Conservation (phyloP, 2,797 vertebrate species). For the Darevskia mixta region DNA sequence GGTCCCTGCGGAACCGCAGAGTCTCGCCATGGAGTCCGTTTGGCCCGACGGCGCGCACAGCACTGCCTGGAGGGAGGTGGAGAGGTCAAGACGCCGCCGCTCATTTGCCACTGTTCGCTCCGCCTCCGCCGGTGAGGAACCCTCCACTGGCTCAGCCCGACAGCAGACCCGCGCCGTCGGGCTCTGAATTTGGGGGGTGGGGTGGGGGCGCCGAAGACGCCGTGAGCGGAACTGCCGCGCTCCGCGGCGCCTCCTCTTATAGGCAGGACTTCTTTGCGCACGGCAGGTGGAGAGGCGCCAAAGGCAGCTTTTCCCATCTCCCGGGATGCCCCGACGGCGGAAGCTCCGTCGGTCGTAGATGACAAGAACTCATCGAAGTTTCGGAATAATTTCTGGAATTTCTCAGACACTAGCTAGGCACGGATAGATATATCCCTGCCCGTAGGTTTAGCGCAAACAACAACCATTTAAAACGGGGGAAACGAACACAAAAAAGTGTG, state of each 20-base stretch:
- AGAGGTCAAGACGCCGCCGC: background rate
- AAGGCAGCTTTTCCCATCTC: no score
- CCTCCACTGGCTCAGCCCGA: background rate
- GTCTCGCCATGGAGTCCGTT: no score
- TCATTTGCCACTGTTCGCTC: background rate
- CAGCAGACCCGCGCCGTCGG: no score
- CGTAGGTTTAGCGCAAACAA: no score
- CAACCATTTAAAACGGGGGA: no score
- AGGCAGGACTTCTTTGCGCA: background rate
- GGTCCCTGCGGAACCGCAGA: background rate
- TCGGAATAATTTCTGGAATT: background rate
- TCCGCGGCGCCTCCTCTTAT: background rate
- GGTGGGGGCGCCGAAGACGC: no score
- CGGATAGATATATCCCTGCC: no score
- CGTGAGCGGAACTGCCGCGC: no score
- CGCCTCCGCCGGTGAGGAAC: background rate
- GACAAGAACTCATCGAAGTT: background rate
- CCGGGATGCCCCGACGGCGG: background rate
- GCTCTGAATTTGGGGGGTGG: no score
- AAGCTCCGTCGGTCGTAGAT: background rate
- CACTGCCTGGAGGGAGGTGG: background rate
- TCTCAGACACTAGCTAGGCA: background rate
- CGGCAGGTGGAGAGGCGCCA: background rate
- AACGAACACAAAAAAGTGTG: background rate
- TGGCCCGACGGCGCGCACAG: background rate